Evolutionary conservation across 2,888 invertebrate genomes (phyloP), one percentile per base, ranked within the genome.

Genomic region (Trissolcus brochymenae): DNA sequence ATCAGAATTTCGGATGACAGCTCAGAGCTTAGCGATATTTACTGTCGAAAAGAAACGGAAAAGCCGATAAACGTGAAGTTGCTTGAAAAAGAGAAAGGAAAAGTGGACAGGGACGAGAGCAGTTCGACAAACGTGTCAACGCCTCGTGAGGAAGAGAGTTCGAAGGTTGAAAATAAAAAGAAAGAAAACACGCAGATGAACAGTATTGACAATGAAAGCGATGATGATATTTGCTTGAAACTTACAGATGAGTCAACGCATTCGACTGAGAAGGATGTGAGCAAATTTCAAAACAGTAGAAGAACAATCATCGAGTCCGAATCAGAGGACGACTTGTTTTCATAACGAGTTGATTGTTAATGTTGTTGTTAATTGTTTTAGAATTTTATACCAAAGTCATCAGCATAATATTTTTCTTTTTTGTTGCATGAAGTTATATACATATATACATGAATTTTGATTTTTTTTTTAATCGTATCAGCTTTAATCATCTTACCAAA

Each of bases 241-340:
- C 54, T 72, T 4, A 60, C 64, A 1, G 66, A 61, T 9, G 60
- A 66, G 6, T 59, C 66, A 11, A 29, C 25, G 1, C 65, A 66
- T 21, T 60, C 72, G 4, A 7, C 14, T 2, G 60, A 73, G 41
- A 50, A 40, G 25, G 46, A 25, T 35, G 16, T 9, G 0, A 17
- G 35, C 6, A 50, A 29, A 13, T n/a, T n/a, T 14, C n/a, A 11
- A 56, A 56, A 29, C 6, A 21, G 13, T 2, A 21, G n/a, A 9
- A 9, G 57, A n/a, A 65, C 0, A 19, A 55, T 50, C 13, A 55
- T 65, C 7, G 72, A 59, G 16, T 4, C 64, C n/a, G 72, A 65
- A 49, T 72, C 72, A 4, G 72, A 65, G 4, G 72, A 72, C 0
- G 72, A 72, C 54, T 25, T 72, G 14, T 72, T 72, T 54, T 56